Conservation (phyloP, 2,113 vertebrate genomes). For the Gymnarchus niloticus region DNA sequence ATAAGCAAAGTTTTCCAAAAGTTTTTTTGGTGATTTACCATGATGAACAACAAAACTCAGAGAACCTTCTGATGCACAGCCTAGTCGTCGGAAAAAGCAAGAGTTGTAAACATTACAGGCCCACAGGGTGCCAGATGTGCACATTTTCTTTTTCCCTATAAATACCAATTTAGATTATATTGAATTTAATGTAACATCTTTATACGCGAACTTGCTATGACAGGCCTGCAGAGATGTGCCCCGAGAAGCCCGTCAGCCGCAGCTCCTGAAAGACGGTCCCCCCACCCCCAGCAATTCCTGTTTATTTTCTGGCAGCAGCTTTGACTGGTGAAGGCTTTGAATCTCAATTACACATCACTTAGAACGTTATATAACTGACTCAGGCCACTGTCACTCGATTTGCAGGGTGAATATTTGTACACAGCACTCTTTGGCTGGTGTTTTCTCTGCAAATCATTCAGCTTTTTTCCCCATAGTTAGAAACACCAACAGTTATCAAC, state of each 20-base stretch:
- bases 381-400: too few relatives aligned
- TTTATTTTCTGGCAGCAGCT: constrained; percentile 36
- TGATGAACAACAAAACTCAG: too few relatives aligned
- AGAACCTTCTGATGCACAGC: too few relatives aligned
- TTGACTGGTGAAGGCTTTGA: background rate
- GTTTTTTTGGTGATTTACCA: too few relatives aligned
- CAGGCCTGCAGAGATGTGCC: background rate
- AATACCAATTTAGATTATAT: background rate
- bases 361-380: background rate
- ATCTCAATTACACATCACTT: background rate
- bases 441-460: background rate
- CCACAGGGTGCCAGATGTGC: background rate
- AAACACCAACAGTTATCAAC: background rate
- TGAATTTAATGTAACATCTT: background rate
- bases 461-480: background rate
- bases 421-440: background rate
- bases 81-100: background rate
- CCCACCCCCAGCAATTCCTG: constrained; percentile 17
- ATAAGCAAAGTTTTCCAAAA: too few relatives aligned
- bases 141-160: background rate
- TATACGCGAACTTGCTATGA: background rate
- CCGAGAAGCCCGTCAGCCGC: background rate
- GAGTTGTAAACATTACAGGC: background rate
- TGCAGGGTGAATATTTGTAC: background rate
- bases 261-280: background rate